phyloP scores from a whole-genome alignment of 2,888 invertebrate genomes.

The Clanis bilineata region DNA sequence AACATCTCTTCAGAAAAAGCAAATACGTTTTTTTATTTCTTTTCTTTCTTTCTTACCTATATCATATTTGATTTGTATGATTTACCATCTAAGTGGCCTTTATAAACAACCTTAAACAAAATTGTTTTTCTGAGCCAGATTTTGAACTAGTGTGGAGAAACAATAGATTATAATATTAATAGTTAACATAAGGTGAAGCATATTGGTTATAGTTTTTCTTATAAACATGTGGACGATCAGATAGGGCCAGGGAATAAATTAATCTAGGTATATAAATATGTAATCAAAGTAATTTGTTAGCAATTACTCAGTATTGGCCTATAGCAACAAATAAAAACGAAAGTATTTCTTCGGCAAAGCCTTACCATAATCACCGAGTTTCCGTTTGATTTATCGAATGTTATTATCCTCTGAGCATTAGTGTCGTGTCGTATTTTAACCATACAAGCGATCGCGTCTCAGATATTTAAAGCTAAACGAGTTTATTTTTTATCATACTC shows the following conservation, averaged over 20 bases:
- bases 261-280: neutral
- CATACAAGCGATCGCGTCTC: neutral
- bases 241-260: neutral
- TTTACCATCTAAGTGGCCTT: too few species aligned
- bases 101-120: too few species aligned
- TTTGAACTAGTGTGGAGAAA: too few species aligned
- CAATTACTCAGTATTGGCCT: neutral
- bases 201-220: neutral
- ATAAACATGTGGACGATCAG: slow-evolving; percentile 5
- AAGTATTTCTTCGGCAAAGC: neutral
- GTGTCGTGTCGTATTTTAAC: neutral
- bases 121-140: too few species aligned
- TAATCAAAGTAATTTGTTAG: neutral
- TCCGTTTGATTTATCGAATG: neutral
- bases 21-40: too few species aligned
- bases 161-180: too few species aligned
- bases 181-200: neutral
- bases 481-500: neutral
- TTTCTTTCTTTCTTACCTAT: too few species aligned
- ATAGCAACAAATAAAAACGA: neutral
- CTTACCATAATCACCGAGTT: neutral
- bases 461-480: neutral
- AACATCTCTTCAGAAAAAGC: too few species aligned
- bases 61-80: too few species aligned
- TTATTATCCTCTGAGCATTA: neutral